These are phyloP conservation scores for Saimiri boliviensis DNA, from an alignment of 2,113 vertebrate genomes.

Conservation along the genomic window DNA sequence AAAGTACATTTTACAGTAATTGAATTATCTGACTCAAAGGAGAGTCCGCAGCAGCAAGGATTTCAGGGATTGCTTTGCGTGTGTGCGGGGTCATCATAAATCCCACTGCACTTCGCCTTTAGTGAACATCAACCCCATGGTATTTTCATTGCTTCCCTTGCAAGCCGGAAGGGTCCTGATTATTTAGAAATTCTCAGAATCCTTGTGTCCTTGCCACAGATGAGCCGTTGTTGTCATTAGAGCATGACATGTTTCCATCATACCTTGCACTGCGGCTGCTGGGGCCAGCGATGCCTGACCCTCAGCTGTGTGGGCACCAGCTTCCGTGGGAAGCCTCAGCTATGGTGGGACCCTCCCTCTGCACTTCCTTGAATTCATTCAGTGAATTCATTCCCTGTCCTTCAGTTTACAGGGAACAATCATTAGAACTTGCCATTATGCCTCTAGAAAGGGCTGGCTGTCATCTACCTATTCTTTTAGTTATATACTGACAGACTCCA, in stretches of 20 bases:
- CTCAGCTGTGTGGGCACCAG: background rate
- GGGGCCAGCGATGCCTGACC: background rate
- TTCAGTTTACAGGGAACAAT: constrained; percentile 49
- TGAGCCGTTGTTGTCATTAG: background rate
- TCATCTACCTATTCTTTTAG: constrained; percentile 38
- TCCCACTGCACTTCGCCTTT: background rate
- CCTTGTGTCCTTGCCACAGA: background rate
- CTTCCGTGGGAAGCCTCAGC: background rate
- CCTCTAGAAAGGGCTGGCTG: background rate
- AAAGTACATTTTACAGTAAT: background rate
- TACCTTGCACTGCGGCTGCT: background rate
- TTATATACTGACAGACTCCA: constrained; percentile 39
- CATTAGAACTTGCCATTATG: background rate
- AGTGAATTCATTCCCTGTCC: constrained; percentile 33
- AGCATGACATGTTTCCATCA: background rate
- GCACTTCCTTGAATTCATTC: constrained; percentile 72
- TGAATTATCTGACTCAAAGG: background rate
- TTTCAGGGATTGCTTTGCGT: background rate
- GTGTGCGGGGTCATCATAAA: background rate
- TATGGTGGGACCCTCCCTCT: background rate
- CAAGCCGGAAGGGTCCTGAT: background rate
- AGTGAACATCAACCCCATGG: background rate
- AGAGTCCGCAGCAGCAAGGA: background rate
- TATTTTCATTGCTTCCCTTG: constrained; percentile 20
- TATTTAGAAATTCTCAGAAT: background rate